Base-by-base conservation (phyloP, 2,113 vertebrate species). In the Ursus arctos region DNA sequence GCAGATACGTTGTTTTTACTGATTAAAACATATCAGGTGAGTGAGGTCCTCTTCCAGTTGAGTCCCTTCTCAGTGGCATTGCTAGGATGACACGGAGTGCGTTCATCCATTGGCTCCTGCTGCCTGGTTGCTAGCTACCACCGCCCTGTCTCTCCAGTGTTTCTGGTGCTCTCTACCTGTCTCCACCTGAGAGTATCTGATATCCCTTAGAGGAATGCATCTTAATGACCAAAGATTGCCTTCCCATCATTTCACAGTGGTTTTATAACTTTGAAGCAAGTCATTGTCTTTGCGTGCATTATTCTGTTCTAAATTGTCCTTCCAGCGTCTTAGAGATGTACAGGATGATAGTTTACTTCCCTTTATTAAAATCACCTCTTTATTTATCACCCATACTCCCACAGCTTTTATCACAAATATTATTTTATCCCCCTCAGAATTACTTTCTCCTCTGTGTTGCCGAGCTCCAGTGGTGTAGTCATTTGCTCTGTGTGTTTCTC, bases 331-430 rank as follows among this genome's bases (percentile, higher is more conserved):
- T n/a, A 49, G 43, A 77, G 67, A 91, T 33, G 79, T 28, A 67
- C 33, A 69, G 79, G 47, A 49, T 79, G 67, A 40, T 85, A 88
- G 87, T 93, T 97, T 74, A 91, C 49, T 79, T 24, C 53, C 77
- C 22, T 91, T 91, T 96, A 69, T 96, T 85, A 96, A 95, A 91
- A 93, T 87, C 53, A 28, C 33, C 51, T 77, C 69, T 93, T 74
- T 88, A 77, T 93, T 57, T 95, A 79, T 77, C 91, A 87, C 59
- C 51, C 9, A 6, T 61, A 51, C 87, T 93, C 63, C 61, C 76
- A 15, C 31, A 74, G 67, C 71, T 69, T 16, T 86, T 88, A 71
- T 14, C 63, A 90, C 43, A 91, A 92, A 80, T 85, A 63, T 47
- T 69, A n/a, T 76, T 94, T 91, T 88, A 36, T 74, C 71, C n/a